Evolutionary conservation across 2,797 vertebrate species (phyloP).

Genomic region (Cossypha dichroa): DNA sequence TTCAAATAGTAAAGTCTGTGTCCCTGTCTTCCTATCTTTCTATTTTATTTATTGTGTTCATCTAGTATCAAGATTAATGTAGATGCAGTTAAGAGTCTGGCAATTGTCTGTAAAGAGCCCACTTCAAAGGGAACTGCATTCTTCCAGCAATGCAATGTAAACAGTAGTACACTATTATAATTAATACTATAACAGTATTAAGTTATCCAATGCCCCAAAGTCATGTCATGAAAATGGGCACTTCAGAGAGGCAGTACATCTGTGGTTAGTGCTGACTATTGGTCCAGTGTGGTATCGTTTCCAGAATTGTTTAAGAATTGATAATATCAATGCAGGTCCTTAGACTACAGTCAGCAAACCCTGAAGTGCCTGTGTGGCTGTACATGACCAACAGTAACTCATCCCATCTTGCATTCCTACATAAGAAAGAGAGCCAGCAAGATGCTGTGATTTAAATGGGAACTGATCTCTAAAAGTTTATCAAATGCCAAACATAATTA

Average conservation of each 20-base stretch:
- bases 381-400: background rate
- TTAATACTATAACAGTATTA: background rate
- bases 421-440: background rate
- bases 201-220: background rate
- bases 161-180: background rate
- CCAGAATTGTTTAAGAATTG: background rate
- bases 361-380: background rate
- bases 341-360: background rate
- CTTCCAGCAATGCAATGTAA: background rate
- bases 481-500: background rate
- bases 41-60: background rate
- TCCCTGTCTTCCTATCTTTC: background rate
- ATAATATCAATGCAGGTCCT: background rate
- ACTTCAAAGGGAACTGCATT: background rate
- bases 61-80: background rate
- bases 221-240: background rate
- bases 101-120: background rate
- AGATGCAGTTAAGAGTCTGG: background rate
- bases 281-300: background rate
- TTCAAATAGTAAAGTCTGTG: background rate
- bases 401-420: background rate
- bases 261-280: background rate
- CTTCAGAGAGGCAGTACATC: rapidly evolving
- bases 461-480: background rate
- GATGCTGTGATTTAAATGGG: background rate